phyloP scores from a whole-genome alignment of 1,140 invertebrate genomes.

The Neodiprion pinetum region DNA sequence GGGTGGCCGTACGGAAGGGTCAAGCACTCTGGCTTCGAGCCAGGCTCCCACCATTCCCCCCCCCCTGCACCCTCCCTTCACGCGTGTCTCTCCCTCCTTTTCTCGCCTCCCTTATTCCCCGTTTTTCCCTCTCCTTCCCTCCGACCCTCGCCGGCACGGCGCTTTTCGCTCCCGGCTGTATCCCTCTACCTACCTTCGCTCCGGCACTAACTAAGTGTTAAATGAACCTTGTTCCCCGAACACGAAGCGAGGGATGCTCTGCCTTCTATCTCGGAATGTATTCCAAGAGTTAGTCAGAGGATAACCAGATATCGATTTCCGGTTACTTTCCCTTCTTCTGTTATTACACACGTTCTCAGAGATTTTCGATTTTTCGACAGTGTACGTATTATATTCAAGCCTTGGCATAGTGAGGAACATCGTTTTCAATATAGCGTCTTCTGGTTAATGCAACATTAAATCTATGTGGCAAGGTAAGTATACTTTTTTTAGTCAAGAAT shows the following conservation, averaged over 20 bases:
- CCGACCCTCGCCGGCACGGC: not conserved
- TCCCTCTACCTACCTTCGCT: conserved; percentile 6
- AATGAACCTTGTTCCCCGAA: conserved; percentile 17
- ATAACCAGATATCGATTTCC: conserved; percentile 15
- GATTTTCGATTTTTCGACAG: no score
- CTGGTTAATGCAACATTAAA: no score
- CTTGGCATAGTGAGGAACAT: no score
- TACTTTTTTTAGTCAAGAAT: no score
- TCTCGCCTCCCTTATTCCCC: conserved; percentile 21
- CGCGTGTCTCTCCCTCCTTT: conserved; percentile 17
- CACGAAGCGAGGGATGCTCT: not conserved
- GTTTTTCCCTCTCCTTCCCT: conserved; percentile 12
- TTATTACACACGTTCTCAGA: no score
- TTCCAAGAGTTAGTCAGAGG: not conserved
- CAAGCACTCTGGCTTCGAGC: conserved; percentile 41
- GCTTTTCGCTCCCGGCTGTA: conserved; percentile 2
- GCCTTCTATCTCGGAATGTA: not conserved
- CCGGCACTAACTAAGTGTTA: conserved; percentile 21
- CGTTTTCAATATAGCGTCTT: no score
- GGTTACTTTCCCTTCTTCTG: not conserved
- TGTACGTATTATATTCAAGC: no score
- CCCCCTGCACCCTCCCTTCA: conserved; percentile 26
- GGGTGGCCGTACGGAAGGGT: conserved; percentile 43
- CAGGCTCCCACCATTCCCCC: conserved; percentile 26
- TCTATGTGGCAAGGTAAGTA: no score